Evolutionary conservation across 2,888 invertebrate genomes (phyloP).

Genomic region (Anticlea derivata): DNA sequence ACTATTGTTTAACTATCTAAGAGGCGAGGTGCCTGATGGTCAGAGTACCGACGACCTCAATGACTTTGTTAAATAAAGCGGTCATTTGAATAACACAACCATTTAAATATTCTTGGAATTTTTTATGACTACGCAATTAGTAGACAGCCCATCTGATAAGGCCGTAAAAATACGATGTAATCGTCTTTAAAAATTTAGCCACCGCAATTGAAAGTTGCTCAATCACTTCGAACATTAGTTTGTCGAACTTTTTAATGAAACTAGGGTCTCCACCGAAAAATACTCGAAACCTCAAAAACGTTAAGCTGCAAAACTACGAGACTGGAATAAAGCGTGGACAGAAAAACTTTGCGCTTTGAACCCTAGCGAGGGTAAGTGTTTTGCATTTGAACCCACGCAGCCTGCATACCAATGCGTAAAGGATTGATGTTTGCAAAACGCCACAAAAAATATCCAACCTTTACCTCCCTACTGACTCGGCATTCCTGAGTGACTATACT

Average conservation of each 20-base stretch:
- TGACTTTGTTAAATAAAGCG: slow-evolving; percentile 1
- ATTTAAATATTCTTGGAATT: not conserved
- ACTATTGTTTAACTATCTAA: no score
- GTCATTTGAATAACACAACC: slow-evolving; percentile 3
- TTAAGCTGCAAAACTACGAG: slow-evolving; percentile 79
- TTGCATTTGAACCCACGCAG: slow-evolving; percentile 76
- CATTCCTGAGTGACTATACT: slow-evolving; percentile 35
- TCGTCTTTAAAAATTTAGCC: slow-evolving; percentile 42
- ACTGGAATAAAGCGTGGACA: slow-evolving; percentile 80
- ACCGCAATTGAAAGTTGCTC: slow-evolving; percentile 61
- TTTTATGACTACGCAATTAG: slow-evolving; percentile 1
- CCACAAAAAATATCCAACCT: slow-evolving; percentile 54
- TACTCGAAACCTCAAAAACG: slow-evolving; percentile 78
- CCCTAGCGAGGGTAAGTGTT: slow-evolving; percentile 80
- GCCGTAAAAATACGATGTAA: slow-evolving; percentile 14
- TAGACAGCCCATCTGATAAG: slow-evolving; percentile 9
- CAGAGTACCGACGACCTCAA: not conserved
- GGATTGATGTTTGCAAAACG: slow-evolving; percentile 74
- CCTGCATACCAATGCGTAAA: slow-evolving; percentile 79
- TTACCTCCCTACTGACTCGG: slow-evolving; percentile 41
- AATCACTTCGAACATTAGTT: slow-evolving; percentile 72
- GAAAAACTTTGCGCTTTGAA: slow-evolving; percentile 81
- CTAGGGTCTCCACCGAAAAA: slow-evolving; percentile 70
- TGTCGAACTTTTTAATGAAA: slow-evolving; percentile 74
- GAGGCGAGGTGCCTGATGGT: no score